Evolutionary conservation across 2,113 vertebrate species (phyloP).

Genomic region (Prietella phreatophila): DNA sequence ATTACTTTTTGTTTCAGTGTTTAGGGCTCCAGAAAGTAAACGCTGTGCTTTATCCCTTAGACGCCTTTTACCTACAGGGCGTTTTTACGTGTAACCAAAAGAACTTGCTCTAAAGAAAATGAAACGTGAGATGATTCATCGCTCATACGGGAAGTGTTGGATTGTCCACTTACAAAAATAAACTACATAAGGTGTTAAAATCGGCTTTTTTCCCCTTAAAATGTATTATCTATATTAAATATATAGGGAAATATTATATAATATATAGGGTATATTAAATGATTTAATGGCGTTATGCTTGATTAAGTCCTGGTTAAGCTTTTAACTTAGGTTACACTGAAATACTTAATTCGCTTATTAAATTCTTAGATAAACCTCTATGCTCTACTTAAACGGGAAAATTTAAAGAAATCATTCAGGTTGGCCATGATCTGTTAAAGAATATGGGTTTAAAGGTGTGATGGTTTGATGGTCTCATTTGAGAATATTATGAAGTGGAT

Average conservation of each 20-base stretch:
- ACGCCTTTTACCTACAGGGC: constrained; percentile 85
- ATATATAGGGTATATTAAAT: too few relatives aligned
- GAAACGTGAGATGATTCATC: constrained; percentile 88
- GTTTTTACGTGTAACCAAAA: constrained; percentile 91
- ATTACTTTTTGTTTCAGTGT: constrained; percentile 17
- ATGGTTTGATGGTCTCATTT: background rate
- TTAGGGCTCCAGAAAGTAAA: constrained; percentile 53
- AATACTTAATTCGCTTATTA: background rate
- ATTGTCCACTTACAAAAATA: constrained; percentile 78
- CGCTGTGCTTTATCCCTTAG: constrained; percentile 71
- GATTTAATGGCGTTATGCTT: background rate
- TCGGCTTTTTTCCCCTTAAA: background rate
- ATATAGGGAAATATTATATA: too few relatives aligned
- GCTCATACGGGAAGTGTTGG: constrained; percentile 69
- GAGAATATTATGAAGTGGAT: background rate
- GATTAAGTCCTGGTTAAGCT: background rate
- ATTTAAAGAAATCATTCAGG: background rate
- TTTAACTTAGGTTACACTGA: too few relatives aligned
- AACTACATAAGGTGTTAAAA: background rate
- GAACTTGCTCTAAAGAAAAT: constrained; percentile 87
- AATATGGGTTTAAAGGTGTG: background rate
- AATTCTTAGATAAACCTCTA: background rate
- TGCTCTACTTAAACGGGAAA: background rate
- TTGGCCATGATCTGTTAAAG: background rate
- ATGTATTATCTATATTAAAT: too few relatives aligned